Percentiles rank a stretch among this genome's conserved stretches.
Conservation (phyloP, 2,113 vertebrate genomes). For the Bufo gargarizans region DNA sequence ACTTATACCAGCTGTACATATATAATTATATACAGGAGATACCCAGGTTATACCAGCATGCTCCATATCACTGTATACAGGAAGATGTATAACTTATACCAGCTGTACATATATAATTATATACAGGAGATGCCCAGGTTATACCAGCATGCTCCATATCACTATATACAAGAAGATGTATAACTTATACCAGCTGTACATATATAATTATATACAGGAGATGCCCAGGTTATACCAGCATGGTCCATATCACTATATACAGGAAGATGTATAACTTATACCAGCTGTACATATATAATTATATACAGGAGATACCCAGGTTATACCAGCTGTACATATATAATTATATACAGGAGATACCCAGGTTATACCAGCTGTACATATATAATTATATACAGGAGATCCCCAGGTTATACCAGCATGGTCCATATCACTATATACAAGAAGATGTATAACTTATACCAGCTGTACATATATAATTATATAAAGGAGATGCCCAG, state of each 20-base stretch:
- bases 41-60: neutral
- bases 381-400: no score
- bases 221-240: neutral
- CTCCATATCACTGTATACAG: neutral
- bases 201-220: neutral
- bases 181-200: neutral
- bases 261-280: neutral
- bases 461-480: neutral
- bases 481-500: no score
- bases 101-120: neutral
- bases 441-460: neutral
- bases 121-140: neutral
- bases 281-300: neutral
- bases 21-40: neutral
- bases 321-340: neutral
- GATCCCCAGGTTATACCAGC: neutral
- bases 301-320: no score
- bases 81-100: neutral
- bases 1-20: neutral
- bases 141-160: neutral
- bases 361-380: no score
- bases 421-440: neutral
- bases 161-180: neutral
- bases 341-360: no score
- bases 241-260: neutral